Evolutionary conservation across 2,888 invertebrate genomes (phyloP), one percentile per base, ranked within the genome.

Genomic region (Xanthia togata): DNA sequence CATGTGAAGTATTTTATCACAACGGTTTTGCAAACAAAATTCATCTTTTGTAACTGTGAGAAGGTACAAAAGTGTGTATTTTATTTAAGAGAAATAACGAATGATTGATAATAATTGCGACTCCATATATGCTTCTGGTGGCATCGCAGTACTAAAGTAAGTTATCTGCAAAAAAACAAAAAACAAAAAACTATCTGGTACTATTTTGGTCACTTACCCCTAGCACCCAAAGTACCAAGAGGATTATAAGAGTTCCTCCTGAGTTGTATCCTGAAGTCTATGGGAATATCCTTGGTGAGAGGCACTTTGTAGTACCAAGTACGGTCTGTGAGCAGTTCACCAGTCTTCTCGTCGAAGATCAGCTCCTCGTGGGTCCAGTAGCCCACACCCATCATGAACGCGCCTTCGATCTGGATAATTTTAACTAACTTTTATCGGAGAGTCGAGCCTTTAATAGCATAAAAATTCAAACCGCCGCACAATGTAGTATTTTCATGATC

Each of bases 301-400:
- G 98, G 98, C 0, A 97, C 97, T 88, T 98, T 97, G 90, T 98
- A 98, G 84, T 97, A 97, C 98, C 98, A 98, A 12, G 98, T 98
- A 65, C 98, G 97, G 88, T 98, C 97, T 0, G 98, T 98, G 9
- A 98, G 95, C 8, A 98, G 91, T 88, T 97, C 97, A 0, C 98
- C 98, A 0, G 97, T 97, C 20, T 96, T 91, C 11, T 97, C 94
- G 80, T 98, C 97, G 80, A 97, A 97, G 8, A 97, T 95, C 71
- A 98, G 90, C 84, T 98, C 97, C 90, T 98, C 98, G 1, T 96
- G 97, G 0, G 98, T 97, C 97, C 97, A 98, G 89, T 98, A 98
- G 0, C 99, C 98, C 2, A 96, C 92, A 57, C 96, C 98, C 98
- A 98, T 98, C 6, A 97, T 94, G 84, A 98, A 98, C 0, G 98